Percentiles rank a stretch among this genome's conserved stretches.
phyloP scores from a whole-genome alignment of 1,140 invertebrate species.

The Sarcophaga peregrina region DNA sequence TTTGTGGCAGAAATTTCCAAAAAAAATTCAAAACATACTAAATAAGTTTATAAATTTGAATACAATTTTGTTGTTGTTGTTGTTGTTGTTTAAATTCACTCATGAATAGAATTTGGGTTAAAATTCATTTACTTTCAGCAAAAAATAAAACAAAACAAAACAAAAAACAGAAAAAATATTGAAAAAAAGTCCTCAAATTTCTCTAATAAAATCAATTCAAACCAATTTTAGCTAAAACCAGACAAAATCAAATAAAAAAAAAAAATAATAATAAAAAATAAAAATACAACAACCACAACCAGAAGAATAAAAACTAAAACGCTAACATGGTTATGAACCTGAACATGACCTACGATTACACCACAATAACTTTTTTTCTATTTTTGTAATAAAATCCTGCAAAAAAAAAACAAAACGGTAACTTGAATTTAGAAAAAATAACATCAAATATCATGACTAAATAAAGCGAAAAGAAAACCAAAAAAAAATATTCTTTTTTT shows the following conservation, averaged over 20 bases:
- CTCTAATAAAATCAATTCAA: conserved; percentile 28
- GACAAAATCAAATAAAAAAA: neutral
- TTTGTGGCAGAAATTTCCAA: too few relatives aligned
- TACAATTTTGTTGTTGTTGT: too few relatives aligned
- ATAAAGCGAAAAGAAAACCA: neutral
- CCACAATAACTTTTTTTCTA: neutral
- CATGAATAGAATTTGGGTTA: neutral
- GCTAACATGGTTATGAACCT: neutral
- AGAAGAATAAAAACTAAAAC: too few relatives aligned
- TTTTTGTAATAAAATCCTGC: neutral
- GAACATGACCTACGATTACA: conserved; percentile 12
- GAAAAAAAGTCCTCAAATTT: conserved; percentile 1
- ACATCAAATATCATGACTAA: neutral
- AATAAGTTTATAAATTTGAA: too few relatives aligned
- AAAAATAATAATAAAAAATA: neutral
- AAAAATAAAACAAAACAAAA: too few relatives aligned
- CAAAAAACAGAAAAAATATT: neutral
- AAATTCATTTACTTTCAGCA: neutral
- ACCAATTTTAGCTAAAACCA: conserved; percentile 1
- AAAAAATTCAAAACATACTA: too few relatives aligned
- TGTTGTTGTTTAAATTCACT: too few relatives aligned
- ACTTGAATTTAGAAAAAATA: conserved; percentile 12
- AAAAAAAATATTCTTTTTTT: neutral
- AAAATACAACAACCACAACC: too few relatives aligned
- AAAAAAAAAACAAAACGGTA: neutral